Percentiles rank a stretch among this genome's conserved stretches.
Conservation (phyloP, 2,113 vertebrate genomes). For the Euleptes europaea region DNA sequence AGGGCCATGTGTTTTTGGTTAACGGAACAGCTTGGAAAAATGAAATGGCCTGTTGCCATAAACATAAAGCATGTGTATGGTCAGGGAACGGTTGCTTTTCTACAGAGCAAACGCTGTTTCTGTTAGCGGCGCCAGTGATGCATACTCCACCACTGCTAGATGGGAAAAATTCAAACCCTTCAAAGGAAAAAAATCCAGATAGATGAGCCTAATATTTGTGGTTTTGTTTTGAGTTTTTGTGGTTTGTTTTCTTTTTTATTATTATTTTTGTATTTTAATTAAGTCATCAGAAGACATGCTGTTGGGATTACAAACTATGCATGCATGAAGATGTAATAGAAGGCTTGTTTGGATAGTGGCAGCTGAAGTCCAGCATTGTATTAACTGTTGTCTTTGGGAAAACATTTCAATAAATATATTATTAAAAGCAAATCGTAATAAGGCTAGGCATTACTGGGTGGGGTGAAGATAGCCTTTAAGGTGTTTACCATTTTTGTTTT, state of each 20-base stretch:
- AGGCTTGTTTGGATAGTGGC: neutral
- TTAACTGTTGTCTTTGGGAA: neutral
- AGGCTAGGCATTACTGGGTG: neutral
- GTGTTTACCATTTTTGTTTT: neutral
- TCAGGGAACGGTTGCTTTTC: neutral
- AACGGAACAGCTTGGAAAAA: neutral
- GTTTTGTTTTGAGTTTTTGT: neutral
- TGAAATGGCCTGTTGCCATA: neutral
- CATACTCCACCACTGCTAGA: neutral
- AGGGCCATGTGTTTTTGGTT: constrained; percentile 13
- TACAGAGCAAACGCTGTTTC: neutral
- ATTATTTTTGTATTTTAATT: neutral
- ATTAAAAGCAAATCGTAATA: neutral
- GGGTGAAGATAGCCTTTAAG: neutral
- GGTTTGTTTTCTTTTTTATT: neutral
- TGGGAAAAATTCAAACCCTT: neutral
- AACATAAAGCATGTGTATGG: neutral
- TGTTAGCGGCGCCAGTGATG: neutral
- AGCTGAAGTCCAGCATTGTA: neutral
- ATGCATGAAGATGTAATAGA: neutral
- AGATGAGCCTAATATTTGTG: neutral
- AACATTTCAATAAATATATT: neutral
- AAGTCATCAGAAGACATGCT: neutral
- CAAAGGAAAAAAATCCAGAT: neutral
- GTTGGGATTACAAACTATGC: neutral